phyloP scores from a whole-genome alignment of 2,888 invertebrate species.

The Cryptocephalus primarius region DNA sequence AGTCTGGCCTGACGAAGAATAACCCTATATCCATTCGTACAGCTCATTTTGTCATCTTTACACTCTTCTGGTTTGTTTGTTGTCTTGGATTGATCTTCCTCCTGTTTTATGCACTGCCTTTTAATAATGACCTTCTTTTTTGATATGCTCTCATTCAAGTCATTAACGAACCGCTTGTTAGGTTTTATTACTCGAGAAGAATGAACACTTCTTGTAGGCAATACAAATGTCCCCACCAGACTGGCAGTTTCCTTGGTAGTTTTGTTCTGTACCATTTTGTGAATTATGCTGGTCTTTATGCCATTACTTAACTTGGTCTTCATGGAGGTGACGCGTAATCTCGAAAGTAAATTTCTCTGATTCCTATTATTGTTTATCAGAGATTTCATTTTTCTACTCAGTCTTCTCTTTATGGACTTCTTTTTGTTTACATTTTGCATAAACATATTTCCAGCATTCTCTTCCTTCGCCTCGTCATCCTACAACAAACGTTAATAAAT shows the following conservation, averaged over 20 bases:
- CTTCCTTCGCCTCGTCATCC: constrained; percentile 28
- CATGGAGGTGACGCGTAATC: constrained; percentile 22
- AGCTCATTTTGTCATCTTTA: constrained; percentile 28
- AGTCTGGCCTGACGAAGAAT: constrained; percentile 46
- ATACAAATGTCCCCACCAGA: constrained; percentile 53
- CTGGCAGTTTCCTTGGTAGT: constrained; percentile 23
- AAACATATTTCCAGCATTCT: constrained; percentile 39
- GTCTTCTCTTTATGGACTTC: constrained; percentile 24
- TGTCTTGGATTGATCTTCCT: constrained; percentile 13
- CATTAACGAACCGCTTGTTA: constrained; percentile 71
- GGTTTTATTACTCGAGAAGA: constrained; percentile 82
- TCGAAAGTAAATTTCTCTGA: constrained; percentile 24
- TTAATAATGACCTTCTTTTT: constrained; percentile 28
- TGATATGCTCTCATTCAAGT: constrained; percentile 29
- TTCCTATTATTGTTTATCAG: constrained; percentile 23
- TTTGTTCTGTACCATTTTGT: constrained; percentile 17
- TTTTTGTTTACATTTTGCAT: constrained; percentile 34
- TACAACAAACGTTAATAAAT: constrained; percentile 8
- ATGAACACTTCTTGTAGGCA: constrained; percentile 72
- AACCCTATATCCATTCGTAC: constrained; percentile 48
- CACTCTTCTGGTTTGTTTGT: constrained; percentile 8
- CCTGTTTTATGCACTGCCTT: constrained; percentile 12
- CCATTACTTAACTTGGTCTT: constrained; percentile 19
- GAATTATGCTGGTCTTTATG: constrained; percentile 14
- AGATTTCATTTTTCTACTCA: constrained; percentile 24